Base-by-base conservation (phyloP, 92 coral and sea anemone genomes). In the Muricea muricata region DNA sequence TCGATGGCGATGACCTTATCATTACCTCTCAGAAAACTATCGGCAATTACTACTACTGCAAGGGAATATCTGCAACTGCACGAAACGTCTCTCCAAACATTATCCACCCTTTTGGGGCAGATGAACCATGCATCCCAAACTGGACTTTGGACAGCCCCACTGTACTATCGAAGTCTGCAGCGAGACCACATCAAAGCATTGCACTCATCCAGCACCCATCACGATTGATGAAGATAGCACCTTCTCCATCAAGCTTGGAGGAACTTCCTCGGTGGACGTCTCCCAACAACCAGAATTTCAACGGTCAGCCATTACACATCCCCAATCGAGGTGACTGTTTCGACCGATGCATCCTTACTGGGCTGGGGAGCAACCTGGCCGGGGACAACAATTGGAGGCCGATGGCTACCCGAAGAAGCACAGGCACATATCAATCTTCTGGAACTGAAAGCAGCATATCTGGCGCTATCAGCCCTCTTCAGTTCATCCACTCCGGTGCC, bases 181-280 rank as follows among this genome's bases (percentile, higher is more conserved):
- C 8, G 50, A 1, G 15, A 6, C 8, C 15, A 2, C 15, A 45
- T 9, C 50, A 45, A 45, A 2, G 50, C n/a, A n/a, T 45, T 3
- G 50, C 50, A 6, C 45, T 39, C 45, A 39, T 4, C 45, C n/a
- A 37, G 42, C 42, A 37, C 9, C 42, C 5, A 37, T 4, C 4
- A 37, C 42, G 42, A 4, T 37, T 37, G 42, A 9, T 37, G 42
- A 37, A 4, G 42, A 4, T 37, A 37, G n/a, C n/a, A n/a, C n/a
- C n/a, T n/a, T 45, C 50, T 1, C 50, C 9, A 45, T 13, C 50
- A 45, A 37, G 42, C 9, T 2, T 45, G 15, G 12, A 3, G 61
- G 87, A 87, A 54, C 87, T 87, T 6, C 42, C n/a, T 30, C 82
- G 84, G 91, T 87, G 91, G 91, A 11, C 61, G 31, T 81, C 84